phyloP scores from a whole-genome alignment of 2,113 vertebrate genomes.

The Passer montanus region DNA sequence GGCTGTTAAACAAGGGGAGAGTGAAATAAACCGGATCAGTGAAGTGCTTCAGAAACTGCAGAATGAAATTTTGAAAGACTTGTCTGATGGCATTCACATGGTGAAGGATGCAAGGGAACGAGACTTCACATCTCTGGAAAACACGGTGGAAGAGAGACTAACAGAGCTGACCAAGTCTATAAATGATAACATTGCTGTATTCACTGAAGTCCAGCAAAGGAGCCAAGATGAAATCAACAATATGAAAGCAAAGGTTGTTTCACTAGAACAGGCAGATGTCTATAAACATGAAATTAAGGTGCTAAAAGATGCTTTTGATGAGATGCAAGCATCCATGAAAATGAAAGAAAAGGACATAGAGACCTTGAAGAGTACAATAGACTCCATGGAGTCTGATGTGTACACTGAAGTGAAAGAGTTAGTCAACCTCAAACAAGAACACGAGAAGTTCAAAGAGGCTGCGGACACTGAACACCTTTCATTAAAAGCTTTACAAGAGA shows the following conservation, averaged over 20 bases:
- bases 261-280: slow-evolving; percentile 65
- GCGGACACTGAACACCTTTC: slow-evolving; percentile 75
- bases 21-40: slow-evolving; percentile 84
- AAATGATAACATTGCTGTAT: slow-evolving; percentile 85
- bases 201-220: slow-evolving; percentile 86
- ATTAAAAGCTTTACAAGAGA: slow-evolving; percentile 77
- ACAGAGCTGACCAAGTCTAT: slow-evolving; percentile 91
- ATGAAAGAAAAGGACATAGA: slow-evolving; percentile 72
- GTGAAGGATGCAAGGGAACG: slow-evolving; percentile 88
- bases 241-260: slow-evolving; percentile 81
- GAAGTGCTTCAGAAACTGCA: slow-evolving; percentile 93
- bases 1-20: slow-evolving; percentile 83
- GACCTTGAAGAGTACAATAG: slow-evolving; percentile 81
- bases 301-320: slow-evolving; percentile 76
- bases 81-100: slow-evolving; percentile 88
- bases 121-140: slow-evolving; percentile 91
- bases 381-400: slow-evolving; percentile 84
- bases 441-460: slow-evolving; percentile 80
- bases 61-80: slow-evolving; percentile 88
- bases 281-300: slow-evolving; percentile 79
- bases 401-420: slow-evolving; percentile 90
- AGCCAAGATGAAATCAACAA: slow-evolving; percentile 85
- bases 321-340: slow-evolving; percentile 75
- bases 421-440: slow-evolving; percentile 83
- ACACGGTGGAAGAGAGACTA: slow-evolving; percentile 89